Evolutionary conservation across 2,888 invertebrate species (phyloP), one percentile per base, ranked within the genome.

Genomic region (Xestoiulus laeticollis): DNA sequence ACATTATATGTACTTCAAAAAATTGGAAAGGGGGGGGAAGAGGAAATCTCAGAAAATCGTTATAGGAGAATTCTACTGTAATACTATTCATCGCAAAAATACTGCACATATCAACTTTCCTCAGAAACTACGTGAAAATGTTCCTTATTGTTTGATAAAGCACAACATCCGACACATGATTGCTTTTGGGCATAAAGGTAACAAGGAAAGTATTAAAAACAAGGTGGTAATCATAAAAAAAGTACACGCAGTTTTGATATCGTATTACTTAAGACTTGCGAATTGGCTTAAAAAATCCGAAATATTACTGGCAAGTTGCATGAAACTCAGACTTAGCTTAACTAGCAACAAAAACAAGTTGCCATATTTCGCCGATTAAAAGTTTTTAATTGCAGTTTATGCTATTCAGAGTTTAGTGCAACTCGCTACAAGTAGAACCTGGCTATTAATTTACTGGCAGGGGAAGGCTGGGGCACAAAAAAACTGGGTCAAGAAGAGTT

Each of bases 241-340:
- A 68, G 22, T 5, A 38, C 6, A 38, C 14, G 14, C 26, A 14
- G 78, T 78, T 78, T 78, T 78, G 78, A 78, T 78, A 78, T 78
- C 78, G 78, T 78, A 78, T 78, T 78, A 78, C 78, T 78, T 78
- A 78, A 30, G 78, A 78, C 78, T 78, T 30, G 16, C 78, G 78
- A 78, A 78, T 78, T 30, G 78, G 78, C 12, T 68, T 48, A 78
- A 78, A 68, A 78, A 78, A 78, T 78, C 26, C 78, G 22, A 68
- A 22, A 68, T 22, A 22, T 68, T 19, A 59, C 8, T n/a, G 59
- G 22, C 30, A 78, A 30, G 16, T 32, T 78, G 78, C 12, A 68
- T 26, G 26, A 26, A 68, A 78, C 78, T 10, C 16, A 26, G 30
- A 78, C 3, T 78, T 78, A 30, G 78, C 4, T 78, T 38, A 78